Evolutionary conservation across 2,797 vertebrate genomes (phyloP).

Genomic region (Takifugu ocellatus): DNA sequence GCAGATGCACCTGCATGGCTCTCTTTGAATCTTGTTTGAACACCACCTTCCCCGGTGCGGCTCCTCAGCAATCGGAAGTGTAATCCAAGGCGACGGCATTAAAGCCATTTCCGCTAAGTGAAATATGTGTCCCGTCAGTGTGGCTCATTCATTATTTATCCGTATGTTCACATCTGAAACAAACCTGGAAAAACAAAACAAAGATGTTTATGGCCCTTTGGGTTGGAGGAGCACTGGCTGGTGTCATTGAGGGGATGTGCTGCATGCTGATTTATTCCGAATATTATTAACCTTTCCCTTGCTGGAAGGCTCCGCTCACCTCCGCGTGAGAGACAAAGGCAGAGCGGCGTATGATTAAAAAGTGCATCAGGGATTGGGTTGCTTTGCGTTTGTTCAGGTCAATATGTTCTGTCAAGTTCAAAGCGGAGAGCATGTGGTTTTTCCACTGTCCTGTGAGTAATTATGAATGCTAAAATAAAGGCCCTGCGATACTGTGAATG

Average conservation of each 20-base stretch:
- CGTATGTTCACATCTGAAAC: slow-evolving; percentile 74
- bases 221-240: slow-evolving; percentile 59
- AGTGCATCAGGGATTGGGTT: slow-evolving; percentile 53
- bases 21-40: slow-evolving; percentile 60
- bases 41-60: slow-evolving; percentile 16
- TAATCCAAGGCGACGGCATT: slow-evolving; percentile 72
- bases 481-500: slow-evolving; percentile 71
- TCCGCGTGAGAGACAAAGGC: slow-evolving; percentile 31
- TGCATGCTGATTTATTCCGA: slow-evolving; percentile 68
- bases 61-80: slow-evolving; percentile 52
- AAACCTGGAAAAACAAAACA: slow-evolving; percentile 60
- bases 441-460: slow-evolving; percentile 74
- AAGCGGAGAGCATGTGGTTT: slow-evolving; percentile 68
- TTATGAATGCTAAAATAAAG: slow-evolving; percentile 78
- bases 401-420: slow-evolving; percentile 55
- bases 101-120: slow-evolving; percentile 74
- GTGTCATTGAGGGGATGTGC: slow-evolving; percentile 70
- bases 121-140: slow-evolving; percentile 75
- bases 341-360: slow-evolving; percentile 18
- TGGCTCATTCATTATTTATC: slow-evolving; percentile 78
- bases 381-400: slow-evolving; percentile 51
- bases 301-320: slow-evolving; percentile 56
- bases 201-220: slow-evolving; percentile 68
- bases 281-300: slow-evolving; percentile 71
- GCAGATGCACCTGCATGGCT: slow-evolving; percentile 48